Conservation (phyloP, 2,888 invertebrate genomes). For the Hemithea aestivaria region DNA sequence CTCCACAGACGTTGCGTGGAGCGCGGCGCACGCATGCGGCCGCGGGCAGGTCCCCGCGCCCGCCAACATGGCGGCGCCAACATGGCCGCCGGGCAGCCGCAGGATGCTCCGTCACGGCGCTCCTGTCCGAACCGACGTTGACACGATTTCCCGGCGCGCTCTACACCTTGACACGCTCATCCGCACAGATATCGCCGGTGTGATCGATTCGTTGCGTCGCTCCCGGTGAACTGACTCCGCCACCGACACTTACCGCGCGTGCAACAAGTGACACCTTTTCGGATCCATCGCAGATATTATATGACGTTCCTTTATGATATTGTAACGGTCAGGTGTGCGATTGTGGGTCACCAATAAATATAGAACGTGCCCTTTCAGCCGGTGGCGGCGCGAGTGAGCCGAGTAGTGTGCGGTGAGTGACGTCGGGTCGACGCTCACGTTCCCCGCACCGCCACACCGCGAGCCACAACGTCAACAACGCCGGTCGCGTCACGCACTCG, state of each 20-base stretch:
- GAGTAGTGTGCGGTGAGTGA: constrained; percentile 60
- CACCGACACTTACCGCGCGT: constrained; percentile 54
- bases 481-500: constrained; percentile 61
- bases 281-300: constrained; percentile 48
- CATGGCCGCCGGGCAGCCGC: constrained; percentile 78
- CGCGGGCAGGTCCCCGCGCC: constrained; percentile 68
- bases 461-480: constrained; percentile 71
- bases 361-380: constrained; percentile 72
- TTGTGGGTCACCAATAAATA: constrained; percentile 66
- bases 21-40: constrained; percentile 76
- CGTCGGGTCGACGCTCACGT: constrained; percentile 57
- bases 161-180: constrained; percentile 61
- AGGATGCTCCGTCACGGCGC: constrained; percentile 70
- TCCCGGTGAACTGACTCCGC: constrained; percentile 44
- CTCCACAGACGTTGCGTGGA: constrained; percentile 60
- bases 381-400: constrained; percentile 73
- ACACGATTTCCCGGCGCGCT: constrained; percentile 60
- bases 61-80: constrained; percentile 78
- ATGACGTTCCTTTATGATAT: constrained; percentile 51
- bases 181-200: constrained; percentile 49
- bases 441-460: constrained; percentile 73
- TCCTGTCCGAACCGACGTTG: constrained; percentile 67
- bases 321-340: constrained; percentile 62
- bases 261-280: constrained; percentile 72
- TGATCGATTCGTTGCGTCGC: constrained; percentile 58